Evolutionary conservation across 2,113 vertebrate species (phyloP).

Genomic region (Atrichornis clamosus): DNA sequence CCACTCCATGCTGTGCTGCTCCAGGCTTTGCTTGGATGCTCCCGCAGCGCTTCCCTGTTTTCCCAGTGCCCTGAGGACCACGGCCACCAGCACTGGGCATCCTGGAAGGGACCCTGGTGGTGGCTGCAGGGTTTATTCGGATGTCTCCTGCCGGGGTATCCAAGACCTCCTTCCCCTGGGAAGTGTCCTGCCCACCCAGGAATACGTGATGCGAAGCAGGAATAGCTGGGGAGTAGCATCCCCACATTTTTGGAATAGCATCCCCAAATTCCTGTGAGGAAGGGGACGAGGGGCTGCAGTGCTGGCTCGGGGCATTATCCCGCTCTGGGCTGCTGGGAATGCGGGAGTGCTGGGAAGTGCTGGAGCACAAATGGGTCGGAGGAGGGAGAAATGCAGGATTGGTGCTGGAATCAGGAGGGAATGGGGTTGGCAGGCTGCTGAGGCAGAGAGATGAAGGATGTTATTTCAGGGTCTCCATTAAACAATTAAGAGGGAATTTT

Average conservation of each 20-base stretch:
- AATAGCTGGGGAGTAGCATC: background rate
- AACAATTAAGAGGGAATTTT: background rate
- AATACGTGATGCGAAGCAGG: background rate
- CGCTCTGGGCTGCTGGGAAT: background rate
- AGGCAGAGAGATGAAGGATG: background rate
- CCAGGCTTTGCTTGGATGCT: background rate
- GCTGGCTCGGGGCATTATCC: background rate
- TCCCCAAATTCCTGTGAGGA: background rate
- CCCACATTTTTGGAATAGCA: background rate
- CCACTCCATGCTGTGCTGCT: background rate
- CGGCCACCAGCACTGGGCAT: background rate
- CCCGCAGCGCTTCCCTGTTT: background rate
- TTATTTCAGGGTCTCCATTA: background rate
- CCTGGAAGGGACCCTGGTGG: background rate
- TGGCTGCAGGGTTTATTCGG: background rate
- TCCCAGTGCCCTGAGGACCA: background rate
- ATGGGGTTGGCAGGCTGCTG: background rate
- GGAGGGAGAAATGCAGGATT: background rate
- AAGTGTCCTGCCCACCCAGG: background rate
- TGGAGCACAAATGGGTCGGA: background rate
- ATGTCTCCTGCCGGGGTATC: background rate
- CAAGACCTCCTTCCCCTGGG: background rate
- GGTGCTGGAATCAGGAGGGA: background rate
- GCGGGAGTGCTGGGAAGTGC: background rate
- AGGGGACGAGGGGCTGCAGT: background rate